phyloP scores from a whole-genome alignment of 2,888 invertebrate species.

The Drosophila meridionalis region DNA sequence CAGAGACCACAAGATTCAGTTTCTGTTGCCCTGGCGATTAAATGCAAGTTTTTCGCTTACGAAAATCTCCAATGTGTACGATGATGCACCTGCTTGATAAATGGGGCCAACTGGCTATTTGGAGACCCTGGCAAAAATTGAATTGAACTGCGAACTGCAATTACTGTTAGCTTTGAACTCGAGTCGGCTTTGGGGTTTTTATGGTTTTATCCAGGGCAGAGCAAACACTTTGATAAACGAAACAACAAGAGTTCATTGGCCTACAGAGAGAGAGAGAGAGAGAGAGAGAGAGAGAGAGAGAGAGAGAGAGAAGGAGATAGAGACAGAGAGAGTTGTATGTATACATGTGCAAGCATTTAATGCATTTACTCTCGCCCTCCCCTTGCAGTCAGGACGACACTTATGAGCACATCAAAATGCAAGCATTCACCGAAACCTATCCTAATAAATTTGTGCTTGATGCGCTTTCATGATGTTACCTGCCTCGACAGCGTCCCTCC shows the following conservation, averaged over 20 bases:
- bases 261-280: conserved; percentile 24
- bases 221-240: conserved; percentile 15
- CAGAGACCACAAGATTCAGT: background rate
- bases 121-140: conserved; percentile 35
- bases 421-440: conserved; percentile 76
- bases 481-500: conserved; percentile 42
- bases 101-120: conserved; percentile 14
- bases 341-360: conserved; percentile 16
- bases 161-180: conserved; percentile 25
- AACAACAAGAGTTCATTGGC: conserved; percentile 62
- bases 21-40: conserved; percentile 16
- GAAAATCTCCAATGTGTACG: conserved; percentile 24
- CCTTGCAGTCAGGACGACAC: conserved; percentile 32
- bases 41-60: conserved; percentile 18
- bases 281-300: conserved; percentile 1
- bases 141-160: conserved; percentile 56
- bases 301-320: background rate
- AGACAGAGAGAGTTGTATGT: background rate
- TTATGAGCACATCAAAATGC: conserved; percentile 74
- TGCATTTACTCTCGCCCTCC: conserved; percentile 23
- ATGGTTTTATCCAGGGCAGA: conserved; percentile 4
- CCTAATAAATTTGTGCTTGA: conserved; percentile 80
- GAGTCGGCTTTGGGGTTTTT: conserved; percentile 23
- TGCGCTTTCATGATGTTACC: conserved; percentile 77
- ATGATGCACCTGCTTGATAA: conserved; percentile 29